Base-by-base conservation (phyloP, 1,140 invertebrate genomes). In the Arctopsyche grandis region DNA sequence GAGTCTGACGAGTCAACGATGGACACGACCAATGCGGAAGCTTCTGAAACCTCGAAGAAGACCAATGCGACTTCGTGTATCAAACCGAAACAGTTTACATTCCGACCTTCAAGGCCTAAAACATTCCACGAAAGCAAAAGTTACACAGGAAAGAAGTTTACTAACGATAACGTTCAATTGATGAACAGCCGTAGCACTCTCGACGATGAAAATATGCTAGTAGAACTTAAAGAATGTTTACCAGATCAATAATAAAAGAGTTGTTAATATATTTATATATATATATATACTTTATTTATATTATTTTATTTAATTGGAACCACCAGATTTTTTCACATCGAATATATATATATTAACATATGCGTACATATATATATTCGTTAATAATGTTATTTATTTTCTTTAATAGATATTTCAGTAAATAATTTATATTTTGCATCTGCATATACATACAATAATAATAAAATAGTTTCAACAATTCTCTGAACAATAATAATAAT, bases 181-280 rank as follows among this genome's bases (percentile, higher is more conserved):
- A 76, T 82, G 10, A 73, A 22, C 12, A 73, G 46, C 19, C 26
- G 12, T 1, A 75, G 56, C 38, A 78, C 83, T 69, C 83, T 87
- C 0, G 82, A 87, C 69, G 83, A 87, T 78, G 85, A 88, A 81
- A 80, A 80, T 48, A 81, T 85, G 69, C 84, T 87, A 81, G 69
- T 81, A 9, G 86, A 87, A 74, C 82, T 89, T 22, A 87, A 85
- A 78, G 84, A 86, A 21, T 87, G 79, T 81, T 83, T 89, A 60
- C 87, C 80, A 0, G 74, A 83, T 38, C 7, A 7, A 38, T 4
- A 38, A 38, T 38, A 38, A 38, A 38, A 4, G 29, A 4, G 7
- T 38, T 38, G 1, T 38, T 38, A 38, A 38, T 19, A 21, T 48
- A 44, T 71, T 4, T 1, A 26, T 14, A 21, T 71, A 29, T 16